Base-by-base conservation (phyloP, 2,888 invertebrate species). In the Chymomyza procnemis region DNA sequence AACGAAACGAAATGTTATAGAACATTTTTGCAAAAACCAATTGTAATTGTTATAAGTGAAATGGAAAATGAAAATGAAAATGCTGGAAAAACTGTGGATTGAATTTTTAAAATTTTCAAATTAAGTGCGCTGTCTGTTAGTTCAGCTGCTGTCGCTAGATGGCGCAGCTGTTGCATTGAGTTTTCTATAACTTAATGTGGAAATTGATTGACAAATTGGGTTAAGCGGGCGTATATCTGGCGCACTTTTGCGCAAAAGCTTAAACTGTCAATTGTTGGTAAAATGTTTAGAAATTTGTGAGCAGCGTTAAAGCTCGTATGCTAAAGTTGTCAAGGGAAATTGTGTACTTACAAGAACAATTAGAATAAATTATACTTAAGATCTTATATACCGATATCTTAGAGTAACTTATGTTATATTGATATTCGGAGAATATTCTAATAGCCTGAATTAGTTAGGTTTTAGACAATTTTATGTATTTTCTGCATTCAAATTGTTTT, bases 191-290 rank as follows among this genome's bases (percentile, higher is more conserved):
- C 74, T 76, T 62, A 0, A 41, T 41, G 12, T 6, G 0, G 12
- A 26, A n/a, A 16, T 16, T 52, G 61, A 52, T 61, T 50, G 48
- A n/a, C 26, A 16, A 12, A 16, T 22, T 30, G 48, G 18, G 61
- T 54, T 46, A 54, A 52, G 61, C 54, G 52, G 34, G 26, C 50
- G 12, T 18, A 12, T n/a, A 48, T n/a, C 30, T 21, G 72, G 26
- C 66, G 47, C 68, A 67, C 63, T 46, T 71, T 34, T 48, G 56
- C 60, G 56, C 60, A 48, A 48, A 19, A 48, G 64, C 48, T 72
- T 61, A 64, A 52, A 68, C 50, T 69, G 72, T 73, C 72, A 68
- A 73, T 73, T 61, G 64, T 56, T 68, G 73, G 56, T 57, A 61
- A 9, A 47, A 47, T 48, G 12, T 9, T 30, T 50, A 16, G 18